These are phyloP conservation scores for Delia radicum DNA, from an alignment of 1,140 invertebrate genomes.

Conservation along the genomic window DNA sequence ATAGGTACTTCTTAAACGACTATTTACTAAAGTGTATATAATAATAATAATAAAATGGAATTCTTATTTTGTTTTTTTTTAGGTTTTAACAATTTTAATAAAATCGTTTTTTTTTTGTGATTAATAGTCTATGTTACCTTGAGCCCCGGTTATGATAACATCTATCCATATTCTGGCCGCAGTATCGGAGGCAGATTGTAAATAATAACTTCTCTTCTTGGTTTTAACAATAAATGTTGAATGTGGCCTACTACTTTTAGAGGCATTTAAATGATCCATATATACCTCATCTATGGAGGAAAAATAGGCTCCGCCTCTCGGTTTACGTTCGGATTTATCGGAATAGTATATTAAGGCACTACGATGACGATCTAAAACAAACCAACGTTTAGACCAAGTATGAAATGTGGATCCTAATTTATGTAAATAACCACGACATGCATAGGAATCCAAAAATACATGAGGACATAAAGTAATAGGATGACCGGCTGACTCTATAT, in stretches of 20 bases:
- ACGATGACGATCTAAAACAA: slow-evolving; percentile 88
- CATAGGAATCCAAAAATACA: slow-evolving; percentile 69
- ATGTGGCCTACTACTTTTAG: slow-evolving; percentile 86
- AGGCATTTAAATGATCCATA: slow-evolving; percentile 89
- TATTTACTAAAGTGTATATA: background rate
- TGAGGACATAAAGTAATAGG: slow-evolving; percentile 88
- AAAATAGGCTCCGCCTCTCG: slow-evolving; percentile 89
- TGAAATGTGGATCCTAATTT: slow-evolving; percentile 92
- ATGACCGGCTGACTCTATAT: slow-evolving; percentile 94
- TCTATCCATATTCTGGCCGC: slow-evolving; percentile 97
- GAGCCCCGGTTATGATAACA: slow-evolving; percentile 62
- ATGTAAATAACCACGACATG: slow-evolving; percentile 69
- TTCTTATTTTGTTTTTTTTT: background rate
- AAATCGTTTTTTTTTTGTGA: background rate
- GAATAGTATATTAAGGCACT: slow-evolving; percentile 89
- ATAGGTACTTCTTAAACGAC: background rate
- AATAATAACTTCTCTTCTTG: slow-evolving; percentile 80
- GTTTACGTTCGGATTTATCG: slow-evolving; percentile 85
- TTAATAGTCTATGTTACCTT: slow-evolving; percentile 54
- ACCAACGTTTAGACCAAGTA: slow-evolving; percentile 95
- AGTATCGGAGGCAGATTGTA: slow-evolving; percentile 93
- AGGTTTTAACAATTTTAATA: no score
- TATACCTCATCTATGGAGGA: slow-evolving; percentile 97
- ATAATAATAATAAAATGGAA: background rate
- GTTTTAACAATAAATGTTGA: slow-evolving; percentile 96